Conservation (phyloP, 2,888 invertebrate species). For the Junonia oenone region DNA sequence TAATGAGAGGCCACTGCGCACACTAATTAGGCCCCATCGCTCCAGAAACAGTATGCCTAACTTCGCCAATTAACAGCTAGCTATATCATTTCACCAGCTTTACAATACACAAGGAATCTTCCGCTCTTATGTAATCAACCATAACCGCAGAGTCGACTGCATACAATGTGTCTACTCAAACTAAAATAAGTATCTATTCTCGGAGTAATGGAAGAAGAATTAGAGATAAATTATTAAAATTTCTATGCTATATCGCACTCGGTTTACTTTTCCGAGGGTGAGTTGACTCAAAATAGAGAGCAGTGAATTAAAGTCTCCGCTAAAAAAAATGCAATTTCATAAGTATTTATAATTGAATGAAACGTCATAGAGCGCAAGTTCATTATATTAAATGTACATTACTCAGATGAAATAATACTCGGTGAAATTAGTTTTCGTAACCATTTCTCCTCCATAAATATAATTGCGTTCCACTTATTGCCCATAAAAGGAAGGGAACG, state of each 20-base stretch:
- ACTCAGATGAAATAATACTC: constrained; percentile 55
- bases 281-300: too few species aligned
- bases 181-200: neutral
- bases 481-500: constrained; percentile 78
- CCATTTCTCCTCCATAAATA: constrained; percentile 75
- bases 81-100: constrained; percentile 32
- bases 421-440: constrained; percentile 73
- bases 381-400: constrained; percentile 37
- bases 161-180: neutral
- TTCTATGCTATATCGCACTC: neutral
- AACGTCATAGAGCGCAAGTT: constrained; percentile 22
- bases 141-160: neutral
- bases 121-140: neutral
- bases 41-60: constrained; percentile 59
- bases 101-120: constrained; percentile 21
- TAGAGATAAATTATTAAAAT: neutral
- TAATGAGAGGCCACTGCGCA: constrained; percentile 55
- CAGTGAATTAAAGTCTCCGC: neutral
- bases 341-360: constrained; percentile 4
- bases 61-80: constrained; percentile 57
- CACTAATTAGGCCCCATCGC: constrained; percentile 60
- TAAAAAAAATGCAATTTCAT: neutral
- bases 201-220: too few species aligned
- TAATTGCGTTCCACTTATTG: constrained; percentile 79
- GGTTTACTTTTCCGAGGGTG: too few species aligned